phyloP scores from a whole-genome alignment of 2,797 vertebrate genomes.

The Amphiprion clarkii region DNA sequence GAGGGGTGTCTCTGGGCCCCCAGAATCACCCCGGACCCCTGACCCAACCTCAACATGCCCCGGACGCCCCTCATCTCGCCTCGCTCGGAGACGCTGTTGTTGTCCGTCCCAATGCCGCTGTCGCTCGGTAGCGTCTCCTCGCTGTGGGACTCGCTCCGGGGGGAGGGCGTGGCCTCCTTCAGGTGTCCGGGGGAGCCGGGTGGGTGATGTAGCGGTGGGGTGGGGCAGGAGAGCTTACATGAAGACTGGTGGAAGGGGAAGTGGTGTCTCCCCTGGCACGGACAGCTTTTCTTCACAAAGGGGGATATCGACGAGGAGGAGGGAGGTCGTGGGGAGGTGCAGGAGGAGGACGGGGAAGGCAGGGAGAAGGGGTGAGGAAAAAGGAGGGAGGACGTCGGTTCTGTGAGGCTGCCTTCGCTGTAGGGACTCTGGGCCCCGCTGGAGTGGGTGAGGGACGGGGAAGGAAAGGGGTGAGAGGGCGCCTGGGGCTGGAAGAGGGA shows the following conservation, averaged over 20 bases:
- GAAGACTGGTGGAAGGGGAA: conserved; percentile 85
- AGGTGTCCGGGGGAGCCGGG: conserved; percentile 92
- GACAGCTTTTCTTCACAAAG: conserved; percentile 91
- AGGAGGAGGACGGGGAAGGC: conserved; percentile 82
- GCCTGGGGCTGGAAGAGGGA: conserved; percentile 85
- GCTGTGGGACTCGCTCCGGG: conserved; percentile 93
- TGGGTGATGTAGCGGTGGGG: conserved; percentile 69
- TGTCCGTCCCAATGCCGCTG: conserved; percentile 94
- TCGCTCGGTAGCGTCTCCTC: conserved; percentile 95
- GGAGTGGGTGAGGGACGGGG: conserved; percentile 89
- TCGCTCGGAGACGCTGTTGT: conserved; percentile 93
- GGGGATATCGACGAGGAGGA: conserved; percentile 86
- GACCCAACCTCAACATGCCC: conserved; percentile 70
- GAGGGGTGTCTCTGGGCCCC: conserved; percentile 78
- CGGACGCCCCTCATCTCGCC: conserved; percentile 86
- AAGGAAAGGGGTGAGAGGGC: conserved; percentile 87
- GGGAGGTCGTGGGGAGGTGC: conserved; percentile 80
- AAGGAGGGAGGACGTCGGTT: conserved; percentile 85
- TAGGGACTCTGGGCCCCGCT: conserved; percentile 94
- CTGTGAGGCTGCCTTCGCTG: conserved; percentile 92
- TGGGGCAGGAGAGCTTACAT: conserved; percentile 81
- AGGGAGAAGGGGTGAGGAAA: conserved; percentile 81
- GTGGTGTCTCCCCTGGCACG: conserved; percentile 89
- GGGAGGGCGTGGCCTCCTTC: conserved; percentile 94
- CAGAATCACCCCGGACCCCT: conserved; percentile 65